Conservation (phyloP, 2,797 vertebrate genomes). For the Semotilus atromaculatus region DNA sequence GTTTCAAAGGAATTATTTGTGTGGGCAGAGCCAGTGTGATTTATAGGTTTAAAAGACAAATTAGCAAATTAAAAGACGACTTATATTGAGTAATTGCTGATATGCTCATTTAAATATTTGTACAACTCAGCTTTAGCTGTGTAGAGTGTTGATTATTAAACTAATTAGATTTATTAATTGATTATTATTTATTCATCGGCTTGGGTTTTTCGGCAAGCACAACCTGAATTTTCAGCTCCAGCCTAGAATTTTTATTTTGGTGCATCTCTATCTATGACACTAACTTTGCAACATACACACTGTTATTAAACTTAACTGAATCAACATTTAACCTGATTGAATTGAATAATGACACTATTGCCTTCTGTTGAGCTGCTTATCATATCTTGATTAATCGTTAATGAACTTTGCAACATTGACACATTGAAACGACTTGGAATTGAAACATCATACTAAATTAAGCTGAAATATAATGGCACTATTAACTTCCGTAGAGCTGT, state of each 20-base stretch:
- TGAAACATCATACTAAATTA: too few relatives aligned
- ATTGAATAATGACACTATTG: background rate
- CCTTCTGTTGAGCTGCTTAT: background rate
- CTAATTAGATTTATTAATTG: background rate
- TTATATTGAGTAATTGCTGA: background rate
- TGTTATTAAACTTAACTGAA: background rate
- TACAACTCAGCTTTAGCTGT: background rate
- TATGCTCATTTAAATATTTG: background rate
- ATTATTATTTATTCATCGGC: too few relatives aligned
- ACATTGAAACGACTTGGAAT: too few relatives aligned
- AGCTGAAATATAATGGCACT: too few relatives aligned
- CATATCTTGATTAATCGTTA: background rate
- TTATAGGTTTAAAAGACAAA: conserved; percentile 16
- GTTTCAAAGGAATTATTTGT: conserved; percentile 48
- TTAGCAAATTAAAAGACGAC: background rate
- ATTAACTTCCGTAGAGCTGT: too few relatives aligned
- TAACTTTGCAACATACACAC: background rate
- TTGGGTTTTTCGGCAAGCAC: background rate
- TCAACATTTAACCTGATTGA: background rate
- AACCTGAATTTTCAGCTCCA: background rate
- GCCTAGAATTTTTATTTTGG: too few relatives aligned
- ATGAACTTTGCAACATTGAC: background rate
- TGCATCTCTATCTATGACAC: background rate
- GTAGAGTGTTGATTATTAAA: background rate
- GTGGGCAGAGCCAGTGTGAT: background rate